Evolutionary conservation across 2,113 vertebrate genomes (phyloP).

Genomic region (Poicephalus gulielmi): DNA sequence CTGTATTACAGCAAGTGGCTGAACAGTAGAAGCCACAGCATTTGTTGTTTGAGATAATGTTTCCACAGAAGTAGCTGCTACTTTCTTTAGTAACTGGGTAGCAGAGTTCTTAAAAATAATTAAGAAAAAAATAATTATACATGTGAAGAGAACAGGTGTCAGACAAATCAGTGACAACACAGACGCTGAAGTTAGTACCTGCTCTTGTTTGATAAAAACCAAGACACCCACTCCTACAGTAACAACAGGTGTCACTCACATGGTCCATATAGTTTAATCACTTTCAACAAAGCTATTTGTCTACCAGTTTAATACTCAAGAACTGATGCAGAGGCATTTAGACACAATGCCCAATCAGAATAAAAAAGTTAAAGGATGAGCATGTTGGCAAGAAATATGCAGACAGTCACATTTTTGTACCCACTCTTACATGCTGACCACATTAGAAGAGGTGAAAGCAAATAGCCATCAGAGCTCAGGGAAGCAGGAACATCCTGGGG

Average conservation of each 20-base stretch:
- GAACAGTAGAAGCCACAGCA: constrained; percentile 64
- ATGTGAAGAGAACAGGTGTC: background rate
- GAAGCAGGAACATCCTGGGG: background rate
- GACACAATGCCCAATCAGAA: background rate
- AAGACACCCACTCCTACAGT: background rate
- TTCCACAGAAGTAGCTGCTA: constrained; percentile 76
- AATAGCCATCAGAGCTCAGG: background rate
- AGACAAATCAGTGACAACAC: background rate
- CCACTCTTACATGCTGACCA: fast-evolving
- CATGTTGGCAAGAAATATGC: background rate
- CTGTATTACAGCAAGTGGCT: constrained; percentile 75
- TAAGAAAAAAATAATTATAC: background rate
- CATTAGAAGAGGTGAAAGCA: background rate
- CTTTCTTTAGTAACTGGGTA: constrained; percentile 73
- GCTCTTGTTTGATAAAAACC: background rate
- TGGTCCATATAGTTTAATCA: background rate
- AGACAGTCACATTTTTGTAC: background rate
- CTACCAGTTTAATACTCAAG: background rate
- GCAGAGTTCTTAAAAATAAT: constrained; percentile 71
- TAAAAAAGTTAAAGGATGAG: background rate
- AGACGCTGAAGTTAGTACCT: background rate
- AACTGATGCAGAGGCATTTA: background rate
- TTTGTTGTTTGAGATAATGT: constrained; percentile 61
- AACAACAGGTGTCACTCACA: background rate
- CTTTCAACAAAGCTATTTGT: background rate